A percentile compares a stretch with the other conserved stretches of the same genome.
Evolutionary conservation across 2,888 invertebrate genomes (phyloP).

Genomic region (Eupelmus urozonus): DNA sequence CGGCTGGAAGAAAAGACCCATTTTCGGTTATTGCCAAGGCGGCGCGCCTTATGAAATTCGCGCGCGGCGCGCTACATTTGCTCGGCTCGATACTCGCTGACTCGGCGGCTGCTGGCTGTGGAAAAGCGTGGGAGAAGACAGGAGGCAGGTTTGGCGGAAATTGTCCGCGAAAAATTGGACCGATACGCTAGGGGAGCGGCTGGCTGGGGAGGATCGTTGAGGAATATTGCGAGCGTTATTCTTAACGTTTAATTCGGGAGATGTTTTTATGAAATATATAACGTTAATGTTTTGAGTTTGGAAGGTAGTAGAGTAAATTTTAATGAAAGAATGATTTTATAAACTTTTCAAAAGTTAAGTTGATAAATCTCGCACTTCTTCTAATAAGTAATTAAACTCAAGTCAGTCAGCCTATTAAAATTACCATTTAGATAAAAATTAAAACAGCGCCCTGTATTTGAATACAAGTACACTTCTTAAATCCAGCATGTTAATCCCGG

Average conservation of each 20-base stretch:
- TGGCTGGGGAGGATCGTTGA: background rate
- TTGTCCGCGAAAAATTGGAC: conserved; percentile 52
- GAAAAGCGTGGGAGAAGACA: background rate
- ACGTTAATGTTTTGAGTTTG: too few relatives aligned
- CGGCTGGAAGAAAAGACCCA: background rate
- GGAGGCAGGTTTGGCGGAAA: conserved; percentile 18
- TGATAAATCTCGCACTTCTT: too few relatives aligned
- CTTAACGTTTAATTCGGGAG: conserved; percentile 40
- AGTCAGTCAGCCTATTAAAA: too few relatives aligned
- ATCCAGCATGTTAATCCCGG: too few relatives aligned
- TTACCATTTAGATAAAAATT: too few relatives aligned
- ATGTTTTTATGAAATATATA: too few relatives aligned
- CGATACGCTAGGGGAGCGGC: conserved; percentile 31
- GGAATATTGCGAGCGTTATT: conserved; percentile 20
- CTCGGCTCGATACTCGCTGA: conserved; percentile 19
- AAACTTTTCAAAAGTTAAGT: too few relatives aligned
- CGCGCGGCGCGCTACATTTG: background rate
- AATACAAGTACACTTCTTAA: too few relatives aligned
- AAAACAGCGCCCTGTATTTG: too few relatives aligned
- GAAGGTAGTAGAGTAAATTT: too few relatives aligned
- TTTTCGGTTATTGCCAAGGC: conserved; percentile 54
- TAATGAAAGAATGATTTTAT: too few relatives aligned
- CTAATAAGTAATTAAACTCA: too few relatives aligned
- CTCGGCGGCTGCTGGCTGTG: conserved; percentile 30
- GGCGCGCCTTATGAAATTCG: conserved; percentile 48